Evolutionary conservation across 1,140 invertebrate species (phyloP).

Genomic region (Rhizoglyphus robini): DNA sequence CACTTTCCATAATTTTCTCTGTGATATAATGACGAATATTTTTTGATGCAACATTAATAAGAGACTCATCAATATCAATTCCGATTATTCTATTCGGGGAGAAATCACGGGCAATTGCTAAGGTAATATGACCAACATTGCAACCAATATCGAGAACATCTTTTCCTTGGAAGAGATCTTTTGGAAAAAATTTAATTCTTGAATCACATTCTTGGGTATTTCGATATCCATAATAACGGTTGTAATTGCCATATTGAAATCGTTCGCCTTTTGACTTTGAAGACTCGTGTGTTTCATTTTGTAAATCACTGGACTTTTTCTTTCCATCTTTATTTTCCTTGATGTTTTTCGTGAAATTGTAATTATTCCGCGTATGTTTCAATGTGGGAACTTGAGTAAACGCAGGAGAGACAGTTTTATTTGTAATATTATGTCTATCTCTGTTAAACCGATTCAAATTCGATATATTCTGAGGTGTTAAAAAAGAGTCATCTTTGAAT

Average conservation of each 20-base stretch:
- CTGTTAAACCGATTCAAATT: not conserved
- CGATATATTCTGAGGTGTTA: not conserved
- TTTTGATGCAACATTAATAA: conserved; percentile 65
- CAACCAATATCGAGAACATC: conserved; percentile 93
- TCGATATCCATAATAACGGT: conserved; percentile 88
- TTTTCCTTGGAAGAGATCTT: conserved; percentile 72
- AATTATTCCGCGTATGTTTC: too few relatives aligned
- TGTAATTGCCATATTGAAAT: conserved; percentile 91
- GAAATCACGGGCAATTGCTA: conserved; percentile 63
- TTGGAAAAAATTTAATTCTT: conserved; percentile 62
- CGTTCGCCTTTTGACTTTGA: conserved; percentile 31
- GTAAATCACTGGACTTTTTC: too few relatives aligned
- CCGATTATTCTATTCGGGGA: conserved; percentile 70
- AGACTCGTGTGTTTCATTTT: too few relatives aligned
- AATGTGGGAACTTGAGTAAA: too few relatives aligned
- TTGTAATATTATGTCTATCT: not conserved
- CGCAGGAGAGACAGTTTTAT: too few relatives aligned
- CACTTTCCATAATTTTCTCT: conserved; percentile 26
- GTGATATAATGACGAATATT: conserved; percentile 65
- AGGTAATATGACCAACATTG: conserved; percentile 86
- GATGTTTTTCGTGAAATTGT: too few relatives aligned
- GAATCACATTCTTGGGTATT: conserved; percentile 60
- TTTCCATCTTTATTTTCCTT: too few relatives aligned
- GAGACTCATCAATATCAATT: conserved; percentile 81
- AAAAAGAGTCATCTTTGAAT: conserved; percentile 22